phyloP scores from a whole-genome alignment of 1,140 invertebrate genomes.

The Polypedilum pembai region DNA sequence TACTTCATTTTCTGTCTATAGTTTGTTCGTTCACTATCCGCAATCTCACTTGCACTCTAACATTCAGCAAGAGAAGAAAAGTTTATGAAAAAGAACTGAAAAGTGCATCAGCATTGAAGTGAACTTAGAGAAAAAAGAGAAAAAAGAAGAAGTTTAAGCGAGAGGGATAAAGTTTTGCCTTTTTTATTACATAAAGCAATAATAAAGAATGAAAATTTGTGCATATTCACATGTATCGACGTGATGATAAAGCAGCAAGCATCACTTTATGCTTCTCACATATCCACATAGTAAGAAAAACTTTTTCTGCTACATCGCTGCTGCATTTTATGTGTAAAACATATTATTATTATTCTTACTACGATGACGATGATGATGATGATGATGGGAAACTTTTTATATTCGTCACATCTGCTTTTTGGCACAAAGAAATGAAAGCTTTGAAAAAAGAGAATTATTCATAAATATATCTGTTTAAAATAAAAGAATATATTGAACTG shows the following conservation, averaged over 20 bases:
- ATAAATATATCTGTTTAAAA: too few species aligned
- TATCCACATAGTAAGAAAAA: background rate
- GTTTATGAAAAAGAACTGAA: background rate
- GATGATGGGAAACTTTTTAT: background rate
- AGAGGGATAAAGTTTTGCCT: background rate
- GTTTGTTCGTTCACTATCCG: background rate
- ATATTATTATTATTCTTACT: slow-evolving; percentile 22
- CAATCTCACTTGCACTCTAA: slow-evolving; percentile 2
- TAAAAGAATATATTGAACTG: too few species aligned
- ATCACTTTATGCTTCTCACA: background rate
- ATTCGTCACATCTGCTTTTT: slow-evolving; percentile 27
- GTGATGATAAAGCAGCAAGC: slow-evolving; percentile 8
- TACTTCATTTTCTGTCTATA: background rate
- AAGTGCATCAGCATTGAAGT: slow-evolving; percentile 3
- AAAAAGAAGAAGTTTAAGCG: background rate
- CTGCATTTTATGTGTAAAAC: slow-evolving; percentile 18
- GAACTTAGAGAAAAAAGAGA: background rate
- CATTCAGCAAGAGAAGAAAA: background rate
- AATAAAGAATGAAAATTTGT: slow-evolving; percentile 21
- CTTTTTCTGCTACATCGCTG: background rate
- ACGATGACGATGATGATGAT: background rate
- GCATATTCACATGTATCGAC: slow-evolving; percentile 25
- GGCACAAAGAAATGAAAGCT: background rate
- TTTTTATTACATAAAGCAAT: slow-evolving; percentile 23
- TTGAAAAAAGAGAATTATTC: background rate